These are phyloP conservation scores for Neodon shergylaensis DNA, from an alignment of 2,113 vertebrate species.

Conservation along the genomic window DNA sequence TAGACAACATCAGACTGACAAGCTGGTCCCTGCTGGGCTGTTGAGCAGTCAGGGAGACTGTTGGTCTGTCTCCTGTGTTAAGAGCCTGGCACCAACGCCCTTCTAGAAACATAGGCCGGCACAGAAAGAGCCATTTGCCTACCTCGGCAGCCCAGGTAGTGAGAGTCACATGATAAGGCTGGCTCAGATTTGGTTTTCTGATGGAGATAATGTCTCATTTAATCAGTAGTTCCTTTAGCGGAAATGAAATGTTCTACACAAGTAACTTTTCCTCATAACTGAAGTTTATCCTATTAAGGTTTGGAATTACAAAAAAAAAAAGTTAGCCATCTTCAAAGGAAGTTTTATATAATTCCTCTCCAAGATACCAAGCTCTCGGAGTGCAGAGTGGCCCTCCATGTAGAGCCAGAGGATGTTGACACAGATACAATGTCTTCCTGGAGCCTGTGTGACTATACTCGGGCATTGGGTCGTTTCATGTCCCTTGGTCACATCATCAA, in stretches of 20 bases:
- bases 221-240: not conserved
- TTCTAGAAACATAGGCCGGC: not conserved
- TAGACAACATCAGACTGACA: not conserved
- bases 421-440: fast-evolving
- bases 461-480: not conserved
- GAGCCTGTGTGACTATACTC: not conserved
- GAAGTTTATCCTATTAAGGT: slow-evolving; percentile 41
- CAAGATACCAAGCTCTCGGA: not conserved
- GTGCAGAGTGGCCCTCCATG: not conserved
- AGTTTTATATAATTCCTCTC: not conserved
- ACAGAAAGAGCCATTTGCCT: not conserved
- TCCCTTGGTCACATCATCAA: not conserved
- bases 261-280: slow-evolving; percentile 47
- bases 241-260: not conserved
- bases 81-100: not conserved
- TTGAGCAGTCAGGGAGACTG: not conserved
- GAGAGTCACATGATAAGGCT: not conserved
- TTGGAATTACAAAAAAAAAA: not conserved
- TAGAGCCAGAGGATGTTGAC: too few relatives aligned
- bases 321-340: not conserved
- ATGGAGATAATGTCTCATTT: not conserved
- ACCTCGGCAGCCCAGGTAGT: not conserved
- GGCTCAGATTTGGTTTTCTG: not conserved
- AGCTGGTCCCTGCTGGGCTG: too few relatives aligned
- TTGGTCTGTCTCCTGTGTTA: not conserved